A percentile compares a stretch with the other conserved stretches of the same genome.
Evolutionary conservation across 2,113 vertebrate species (phyloP).

Genomic region (Apodemus sylvaticus): DNA sequence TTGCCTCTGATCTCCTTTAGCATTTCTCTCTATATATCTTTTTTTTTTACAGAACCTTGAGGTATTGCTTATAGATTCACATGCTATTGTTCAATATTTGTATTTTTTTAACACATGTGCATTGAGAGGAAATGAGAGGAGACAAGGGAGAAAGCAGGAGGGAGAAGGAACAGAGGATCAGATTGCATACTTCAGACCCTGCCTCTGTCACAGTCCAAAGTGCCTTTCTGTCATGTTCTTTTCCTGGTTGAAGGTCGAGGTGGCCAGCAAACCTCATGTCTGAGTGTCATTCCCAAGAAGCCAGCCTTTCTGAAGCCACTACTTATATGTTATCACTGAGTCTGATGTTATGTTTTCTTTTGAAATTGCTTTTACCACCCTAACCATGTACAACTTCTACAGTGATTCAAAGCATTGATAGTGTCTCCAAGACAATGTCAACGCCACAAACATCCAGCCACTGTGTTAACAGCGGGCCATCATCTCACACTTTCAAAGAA

Average conservation of each 20-base stretch:
- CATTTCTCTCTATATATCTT: background rate
- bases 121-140: background rate
- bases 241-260: background rate
- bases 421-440: background rate
- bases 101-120: background rate
- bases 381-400: background rate
- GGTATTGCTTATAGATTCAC: background rate
- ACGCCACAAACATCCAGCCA: background rate
- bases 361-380: background rate
- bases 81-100: background rate
- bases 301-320: background rate
- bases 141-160: background rate
- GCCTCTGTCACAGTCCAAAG: background rate
- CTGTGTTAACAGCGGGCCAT: background rate
- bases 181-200: background rate
- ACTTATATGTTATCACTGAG: background rate
- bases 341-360: background rate
- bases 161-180: accelerated
- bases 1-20: background rate
- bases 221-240: background rate
- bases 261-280: accelerated
- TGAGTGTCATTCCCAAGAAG: background rate
- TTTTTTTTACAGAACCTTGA: no score
- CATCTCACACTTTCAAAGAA: background rate
- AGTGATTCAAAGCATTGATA: background rate